Conservation (phyloP, 2,888 invertebrate species). For the Tuta absoluta region DNA sequence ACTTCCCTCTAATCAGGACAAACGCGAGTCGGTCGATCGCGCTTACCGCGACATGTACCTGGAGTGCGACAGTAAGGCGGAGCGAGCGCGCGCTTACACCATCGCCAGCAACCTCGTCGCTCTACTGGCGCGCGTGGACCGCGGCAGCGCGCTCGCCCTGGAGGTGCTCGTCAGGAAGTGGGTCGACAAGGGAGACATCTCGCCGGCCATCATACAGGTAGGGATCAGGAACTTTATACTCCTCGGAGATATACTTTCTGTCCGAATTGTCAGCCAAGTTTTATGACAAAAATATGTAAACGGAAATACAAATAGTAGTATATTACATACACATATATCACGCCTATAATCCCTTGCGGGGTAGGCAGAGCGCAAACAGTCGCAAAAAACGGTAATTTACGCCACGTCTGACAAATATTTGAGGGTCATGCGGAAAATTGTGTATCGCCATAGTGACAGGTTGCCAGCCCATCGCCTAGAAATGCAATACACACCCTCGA, state of each 20-base stretch:
- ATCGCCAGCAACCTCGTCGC: slow-evolving; percentile 59
- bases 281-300: too few relatives aligned
- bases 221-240: neutral
- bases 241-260: neutral
- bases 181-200: slow-evolving; percentile 69
- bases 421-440: too few relatives aligned
- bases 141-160: slow-evolving; percentile 69
- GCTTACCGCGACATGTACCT: slow-evolving; percentile 89
- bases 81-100: slow-evolving; percentile 70
- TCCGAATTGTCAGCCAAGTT: too few relatives aligned
- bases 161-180: slow-evolving; percentile 69
- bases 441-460: too few relatives aligned
- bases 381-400: too few relatives aligned
- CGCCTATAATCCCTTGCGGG: too few relatives aligned
- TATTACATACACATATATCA: too few relatives aligned
- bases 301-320: too few relatives aligned
- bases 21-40: slow-evolving; percentile 86
- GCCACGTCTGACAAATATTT: too few relatives aligned
- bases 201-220: slow-evolving; percentile 73
- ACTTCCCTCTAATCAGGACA: slow-evolving; percentile 61
- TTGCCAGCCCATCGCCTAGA: too few relatives aligned
- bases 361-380: too few relatives aligned
- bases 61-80: slow-evolving; percentile 71
- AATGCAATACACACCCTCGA: too few relatives aligned
- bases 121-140: slow-evolving; percentile 58